Base-by-base conservation (phyloP, 2,888 invertebrate genomes). In the Drosophila nr. perissopoda region DNA sequence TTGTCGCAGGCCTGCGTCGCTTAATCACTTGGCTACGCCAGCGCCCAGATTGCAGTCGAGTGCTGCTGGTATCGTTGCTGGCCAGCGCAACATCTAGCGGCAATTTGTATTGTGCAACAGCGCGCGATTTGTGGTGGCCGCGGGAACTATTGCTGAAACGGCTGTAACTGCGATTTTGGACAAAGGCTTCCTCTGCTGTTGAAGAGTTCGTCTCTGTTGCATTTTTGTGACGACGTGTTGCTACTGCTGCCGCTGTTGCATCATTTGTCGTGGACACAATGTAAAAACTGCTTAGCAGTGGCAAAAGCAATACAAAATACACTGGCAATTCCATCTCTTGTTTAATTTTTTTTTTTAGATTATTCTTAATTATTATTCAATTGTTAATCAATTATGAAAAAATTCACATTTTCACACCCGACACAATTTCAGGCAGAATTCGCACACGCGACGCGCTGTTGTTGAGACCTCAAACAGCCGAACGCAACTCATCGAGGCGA, bases 31-130 rank as follows among this genome's bases (percentile, higher is more conserved):
- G 88, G 6, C 60, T 76, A 38, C 88, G 85, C 74, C 76, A 82
- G 59, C 88, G 89, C 70, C 25, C 54, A 33, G 57, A 42, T 40
- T 76, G 82, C 65, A 58, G 57, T 69, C 33, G 54, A 54, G 18
- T 49, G 49, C 10, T 62, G 46, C 1, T 61, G 40, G 36, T 52
- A 18, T 59, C 51, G 18, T 33, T 69, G 46, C 48, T 51, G 42
- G 48, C 64, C 58, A 36, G 29, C 40, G 49, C 54, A 42, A 51
- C 66, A 51, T 82, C 73, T 36, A 82, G 69, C 29, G 89, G 85
- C 66, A 89, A 68, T 54, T 64, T 85, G 48, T 88, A 89, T 85
- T 89, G 89, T 88, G 81, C 86, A 88, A 89, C 81, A 16, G 69
- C 67, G 27, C 82, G 87, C 54, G 76, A 70, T 67, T 74, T 79